A percentile compares a stretch with the other conserved stretches of the same genome.
phyloP scores from a whole-genome alignment of 2,797 vertebrate species.

The Apogon talboti region DNA sequence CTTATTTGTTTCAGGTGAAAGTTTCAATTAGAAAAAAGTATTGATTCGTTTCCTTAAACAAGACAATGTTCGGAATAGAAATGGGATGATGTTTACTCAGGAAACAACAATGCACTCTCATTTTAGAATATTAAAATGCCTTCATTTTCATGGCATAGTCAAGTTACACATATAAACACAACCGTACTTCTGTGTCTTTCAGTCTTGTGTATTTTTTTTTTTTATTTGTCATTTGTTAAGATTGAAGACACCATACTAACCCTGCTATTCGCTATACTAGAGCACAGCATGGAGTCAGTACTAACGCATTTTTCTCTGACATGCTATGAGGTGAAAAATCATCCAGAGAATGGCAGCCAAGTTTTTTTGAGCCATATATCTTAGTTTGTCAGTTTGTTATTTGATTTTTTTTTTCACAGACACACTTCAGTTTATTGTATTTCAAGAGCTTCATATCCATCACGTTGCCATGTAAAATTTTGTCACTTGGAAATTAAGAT shows the following conservation, averaged over 20 bases:
- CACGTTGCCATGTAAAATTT: constrained; percentile 1
- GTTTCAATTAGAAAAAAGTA: too few relatives aligned
- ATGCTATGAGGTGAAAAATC: neutral
- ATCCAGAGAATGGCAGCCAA: neutral
- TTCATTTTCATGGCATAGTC: too few relatives aligned
- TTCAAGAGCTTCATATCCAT: constrained; percentile 10
- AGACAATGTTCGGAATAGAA: too few relatives aligned
- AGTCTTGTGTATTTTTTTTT: too few relatives aligned
- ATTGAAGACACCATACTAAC: neutral
- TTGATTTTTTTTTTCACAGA: neutral
- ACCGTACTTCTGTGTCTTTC: too few relatives aligned
- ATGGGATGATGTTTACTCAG: neutral
- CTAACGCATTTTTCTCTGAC: constrained; percentile 2
- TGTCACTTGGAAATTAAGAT: constrained; percentile 2
- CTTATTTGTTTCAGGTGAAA: too few relatives aligned
- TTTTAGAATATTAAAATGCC: too few relatives aligned
- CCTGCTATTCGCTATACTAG: neutral
- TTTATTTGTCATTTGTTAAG: neutral
- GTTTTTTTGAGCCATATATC: constrained; percentile 6
- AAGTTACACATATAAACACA: too few relatives aligned
- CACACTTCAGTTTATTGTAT: constrained; percentile 1
- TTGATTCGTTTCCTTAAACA: too few relatives aligned
- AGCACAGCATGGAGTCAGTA: neutral
- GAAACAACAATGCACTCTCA: too few relatives aligned
- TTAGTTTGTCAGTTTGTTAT: constrained; percentile 11